These are phyloP conservation scores for Bovichtus diacanthus DNA, from an alignment of 2,797 vertebrate genomes.

Conservation along the genomic window DNA sequence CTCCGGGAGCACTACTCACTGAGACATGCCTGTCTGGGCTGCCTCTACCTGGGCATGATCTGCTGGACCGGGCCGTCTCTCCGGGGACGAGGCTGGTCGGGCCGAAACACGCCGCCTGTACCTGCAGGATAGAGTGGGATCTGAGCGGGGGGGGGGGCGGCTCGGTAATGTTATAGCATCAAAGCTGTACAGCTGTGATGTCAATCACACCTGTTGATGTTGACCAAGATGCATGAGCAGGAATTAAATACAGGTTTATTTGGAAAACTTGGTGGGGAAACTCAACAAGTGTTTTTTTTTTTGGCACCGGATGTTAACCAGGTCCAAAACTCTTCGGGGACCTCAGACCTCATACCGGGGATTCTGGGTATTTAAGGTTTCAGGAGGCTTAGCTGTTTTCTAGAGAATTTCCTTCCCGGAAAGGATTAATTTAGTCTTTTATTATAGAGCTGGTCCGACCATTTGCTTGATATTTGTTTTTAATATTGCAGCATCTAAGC, in stretches of 20 bases:
- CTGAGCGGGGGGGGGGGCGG: background rate
- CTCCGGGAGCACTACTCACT: conserved; percentile 61
- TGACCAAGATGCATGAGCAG: conserved; percentile 15
- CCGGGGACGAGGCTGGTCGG: conserved; percentile 37
- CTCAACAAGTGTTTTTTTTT: background rate
- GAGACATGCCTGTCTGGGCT: conserved; percentile 67
- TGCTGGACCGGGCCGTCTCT: conserved; percentile 49
- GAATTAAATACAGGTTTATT: conserved; percentile 1
- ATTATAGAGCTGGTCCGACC: background rate
- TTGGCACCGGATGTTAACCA: no score
- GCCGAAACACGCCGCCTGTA: conserved; percentile 2
- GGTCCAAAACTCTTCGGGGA: background rate
- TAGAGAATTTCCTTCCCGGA: background rate
- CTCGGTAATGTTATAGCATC: background rate
- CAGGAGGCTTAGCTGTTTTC: no score
- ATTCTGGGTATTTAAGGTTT: background rate
- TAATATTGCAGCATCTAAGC: background rate
- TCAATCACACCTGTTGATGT: background rate
- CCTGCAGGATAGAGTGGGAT: conserved; percentile 19
- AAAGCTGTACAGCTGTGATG: background rate
- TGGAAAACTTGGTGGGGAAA: background rate
- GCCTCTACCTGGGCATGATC: conserved; percentile 52
- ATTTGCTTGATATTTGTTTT: background rate
- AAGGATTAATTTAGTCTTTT: background rate
- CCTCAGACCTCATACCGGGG: background rate